A percentile compares a stretch with the other conserved stretches of the same genome.
These are phyloP conservation scores for Xylota segnis DNA, from an alignment of 2,888 invertebrate genomes.

Conservation along the genomic window DNA sequence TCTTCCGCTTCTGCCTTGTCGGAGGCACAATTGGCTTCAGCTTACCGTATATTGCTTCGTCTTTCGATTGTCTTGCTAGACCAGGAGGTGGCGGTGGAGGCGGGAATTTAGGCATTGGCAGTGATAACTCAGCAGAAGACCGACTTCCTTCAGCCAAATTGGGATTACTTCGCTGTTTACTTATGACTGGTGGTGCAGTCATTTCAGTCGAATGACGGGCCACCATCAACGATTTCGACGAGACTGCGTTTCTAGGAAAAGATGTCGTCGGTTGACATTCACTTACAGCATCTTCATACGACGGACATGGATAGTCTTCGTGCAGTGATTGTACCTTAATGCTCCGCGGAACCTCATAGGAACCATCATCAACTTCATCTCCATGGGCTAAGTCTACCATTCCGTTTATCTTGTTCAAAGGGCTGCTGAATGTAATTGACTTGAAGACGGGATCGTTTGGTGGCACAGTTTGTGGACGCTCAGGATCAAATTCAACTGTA, in stretches of 20 bases:
- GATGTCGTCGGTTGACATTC: constrained; percentile 14
- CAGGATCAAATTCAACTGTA: constrained; percentile 78
- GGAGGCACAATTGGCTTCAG: constrained; percentile 80
- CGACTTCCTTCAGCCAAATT: constrained; percentile 66
- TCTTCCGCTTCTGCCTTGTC: constrained; percentile 80
- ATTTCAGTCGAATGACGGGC: constrained; percentile 78
- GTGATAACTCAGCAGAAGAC: constrained; percentile 71
- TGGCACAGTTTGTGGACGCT: constrained; percentile 83
- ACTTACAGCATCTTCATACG: constrained; percentile 82
- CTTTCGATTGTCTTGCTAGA: constrained; percentile 12
- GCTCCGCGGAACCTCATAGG: constrained; percentile 82
- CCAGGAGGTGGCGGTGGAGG: constrained; percentile 80
- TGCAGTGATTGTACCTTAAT: constrained; percentile 76
- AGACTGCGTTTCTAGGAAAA: constrained; percentile 69
- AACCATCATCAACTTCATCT: constrained; percentile 77
- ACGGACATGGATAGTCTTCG: constrained; percentile 79
- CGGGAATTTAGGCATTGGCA: constrained; percentile 83
- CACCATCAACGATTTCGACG: constrained; percentile 75
- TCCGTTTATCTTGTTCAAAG: constrained; percentile 80
- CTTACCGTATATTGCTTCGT: constrained; percentile 79
- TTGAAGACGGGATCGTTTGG: constrained; percentile 83
- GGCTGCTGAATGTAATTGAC: constrained; percentile 83
- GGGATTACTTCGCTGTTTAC: constrained; percentile 75
- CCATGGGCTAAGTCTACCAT: constrained; percentile 78
- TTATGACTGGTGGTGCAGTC: constrained; percentile 75